Percentiles rank a stretch among this genome's conserved stretches.
Conservation (phyloP, 2,888 invertebrate species). For the Osedax fenrisi region DNA sequence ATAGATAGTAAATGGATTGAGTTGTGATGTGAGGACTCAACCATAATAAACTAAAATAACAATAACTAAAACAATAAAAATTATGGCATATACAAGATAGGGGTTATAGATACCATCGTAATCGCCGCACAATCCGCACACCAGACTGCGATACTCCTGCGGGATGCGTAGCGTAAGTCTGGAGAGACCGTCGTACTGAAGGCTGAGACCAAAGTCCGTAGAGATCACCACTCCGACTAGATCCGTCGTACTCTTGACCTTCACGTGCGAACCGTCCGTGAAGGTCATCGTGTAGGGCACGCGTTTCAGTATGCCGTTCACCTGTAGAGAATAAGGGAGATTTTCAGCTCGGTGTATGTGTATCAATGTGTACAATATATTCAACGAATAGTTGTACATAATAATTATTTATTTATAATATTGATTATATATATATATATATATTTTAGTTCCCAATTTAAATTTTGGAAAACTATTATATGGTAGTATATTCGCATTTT, state of each 20-base stretch:
- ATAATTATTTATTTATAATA: too few species aligned
- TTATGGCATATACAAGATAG: not conserved
- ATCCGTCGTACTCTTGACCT: not conserved
- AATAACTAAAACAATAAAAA: not conserved
- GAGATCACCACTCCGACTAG: not conserved
- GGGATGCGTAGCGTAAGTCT: conserved; percentile 3
- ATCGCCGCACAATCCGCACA: conserved; percentile 23
- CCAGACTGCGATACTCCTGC: not conserved
- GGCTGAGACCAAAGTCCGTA: conserved; percentile 22
- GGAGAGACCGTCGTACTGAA: conserved; percentile 14
- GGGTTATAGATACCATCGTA: conserved; percentile 2
- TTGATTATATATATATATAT: too few species aligned
- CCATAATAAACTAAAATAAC: too few species aligned
- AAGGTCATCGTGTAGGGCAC: conserved; percentile 2
- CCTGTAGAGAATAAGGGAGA: conserved; percentile 8
- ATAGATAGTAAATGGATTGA: too few species aligned
- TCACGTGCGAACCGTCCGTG: not conserved
- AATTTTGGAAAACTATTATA: too few species aligned
- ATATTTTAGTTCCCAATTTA: too few species aligned
- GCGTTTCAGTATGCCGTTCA: not conserved
- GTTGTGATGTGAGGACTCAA: too few species aligned
- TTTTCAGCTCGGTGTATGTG: too few species aligned
- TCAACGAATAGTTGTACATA: too few species aligned
- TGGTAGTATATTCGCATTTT: too few species aligned
- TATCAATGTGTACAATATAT: too few species aligned